Evolutionary conservation across 1,140 invertebrate species (phyloP).

Genomic region (Micrasema minimum): DNA sequence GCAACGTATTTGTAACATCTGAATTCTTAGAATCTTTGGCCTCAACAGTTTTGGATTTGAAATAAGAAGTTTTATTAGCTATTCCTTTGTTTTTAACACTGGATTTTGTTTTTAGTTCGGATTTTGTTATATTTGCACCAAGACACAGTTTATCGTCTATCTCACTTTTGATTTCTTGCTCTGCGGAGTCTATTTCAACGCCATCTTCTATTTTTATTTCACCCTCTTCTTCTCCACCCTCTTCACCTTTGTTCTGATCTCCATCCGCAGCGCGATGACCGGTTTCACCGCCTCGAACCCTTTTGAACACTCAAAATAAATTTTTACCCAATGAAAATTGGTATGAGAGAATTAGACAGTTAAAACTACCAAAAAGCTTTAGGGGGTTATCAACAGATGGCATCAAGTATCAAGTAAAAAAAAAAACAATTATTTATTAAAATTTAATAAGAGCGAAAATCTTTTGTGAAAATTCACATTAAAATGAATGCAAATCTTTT

Average conservation of each 20-base stretch:
- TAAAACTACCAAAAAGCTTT: background rate
- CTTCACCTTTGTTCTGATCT: background rate
- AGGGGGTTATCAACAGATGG: too few species aligned
- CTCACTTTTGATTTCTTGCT: background rate
- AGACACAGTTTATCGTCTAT: slow-evolving; percentile 14
- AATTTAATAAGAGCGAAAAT: too few species aligned
- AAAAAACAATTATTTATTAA: too few species aligned
- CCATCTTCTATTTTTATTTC: too few species aligned
- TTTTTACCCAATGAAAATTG: slow-evolving; percentile 52
- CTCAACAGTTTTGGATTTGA: too few species aligned
- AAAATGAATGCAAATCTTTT: too few species aligned
- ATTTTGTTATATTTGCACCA: background rate
- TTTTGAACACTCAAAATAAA: slow-evolving; percentile 53
- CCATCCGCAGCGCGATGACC: background rate
- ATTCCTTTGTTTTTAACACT: background rate
- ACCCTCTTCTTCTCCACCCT: slow-evolving; percentile 1
- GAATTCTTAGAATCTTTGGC: too few species aligned
- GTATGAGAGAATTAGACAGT: slow-evolving; percentile 2
- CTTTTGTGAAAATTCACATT: too few species aligned
- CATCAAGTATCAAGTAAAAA: too few species aligned
- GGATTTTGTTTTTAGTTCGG: slow-evolving; percentile 1
- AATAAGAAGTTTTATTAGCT: too few species aligned
- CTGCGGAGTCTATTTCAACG: too few species aligned
- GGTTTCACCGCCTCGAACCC: slow-evolving; percentile 40
- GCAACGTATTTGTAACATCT: too few species aligned